A percentile compares a stretch with the other conserved stretches of the same genome.
Evolutionary conservation across 1,140 invertebrate species (phyloP).

Genomic region (Bombus ignitus): DNA sequence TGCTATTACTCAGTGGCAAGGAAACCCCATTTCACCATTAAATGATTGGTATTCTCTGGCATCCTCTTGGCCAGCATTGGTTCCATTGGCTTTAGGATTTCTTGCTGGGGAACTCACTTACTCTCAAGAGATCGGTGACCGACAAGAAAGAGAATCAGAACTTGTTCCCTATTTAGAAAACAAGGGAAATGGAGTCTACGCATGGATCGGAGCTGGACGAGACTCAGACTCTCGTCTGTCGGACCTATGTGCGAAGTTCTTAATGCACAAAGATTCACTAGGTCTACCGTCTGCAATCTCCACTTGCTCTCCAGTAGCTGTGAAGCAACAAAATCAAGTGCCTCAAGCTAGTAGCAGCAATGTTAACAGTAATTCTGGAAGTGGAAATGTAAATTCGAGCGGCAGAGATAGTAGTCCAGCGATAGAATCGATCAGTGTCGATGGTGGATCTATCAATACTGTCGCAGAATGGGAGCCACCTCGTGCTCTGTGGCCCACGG

Average conservation of each 20-base stretch:
- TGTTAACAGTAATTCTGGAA: conserved; percentile 36
- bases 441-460: conserved; percentile 66
- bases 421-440: conserved; percentile 68
- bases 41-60: conserved; percentile 90
- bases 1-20: conserved; percentile 90
- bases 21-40: conserved; percentile 90
- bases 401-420: conserved; percentile 68
- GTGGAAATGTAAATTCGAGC: conserved; percentile 29
- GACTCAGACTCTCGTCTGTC: conserved; percentile 92
- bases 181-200: conserved; percentile 88
- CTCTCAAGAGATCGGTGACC: conserved; percentile 74
- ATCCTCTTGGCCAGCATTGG: conserved; percentile 90
- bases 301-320: conserved; percentile 15
- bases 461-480: conserved; percentile 83
- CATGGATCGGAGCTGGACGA: conserved; percentile 97
- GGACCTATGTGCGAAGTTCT: conserved; percentile 85
- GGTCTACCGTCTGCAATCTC: conserved; percentile 60
- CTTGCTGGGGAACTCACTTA: conserved; percentile 90
- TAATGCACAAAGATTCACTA: conserved; percentile 76
- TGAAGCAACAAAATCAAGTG: conserved; percentile 64
- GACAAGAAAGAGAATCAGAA: conserved; percentile 90
- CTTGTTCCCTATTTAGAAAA: conserved; percentile 97
- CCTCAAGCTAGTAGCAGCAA: conserved; percentile 50
- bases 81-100: conserved; percentile 93
- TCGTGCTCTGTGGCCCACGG: conserved; percentile 86